Evolutionary conservation across 2,888 invertebrate species (phyloP).

Genomic region (Acanthosoma haemorrhoidale): DNA sequence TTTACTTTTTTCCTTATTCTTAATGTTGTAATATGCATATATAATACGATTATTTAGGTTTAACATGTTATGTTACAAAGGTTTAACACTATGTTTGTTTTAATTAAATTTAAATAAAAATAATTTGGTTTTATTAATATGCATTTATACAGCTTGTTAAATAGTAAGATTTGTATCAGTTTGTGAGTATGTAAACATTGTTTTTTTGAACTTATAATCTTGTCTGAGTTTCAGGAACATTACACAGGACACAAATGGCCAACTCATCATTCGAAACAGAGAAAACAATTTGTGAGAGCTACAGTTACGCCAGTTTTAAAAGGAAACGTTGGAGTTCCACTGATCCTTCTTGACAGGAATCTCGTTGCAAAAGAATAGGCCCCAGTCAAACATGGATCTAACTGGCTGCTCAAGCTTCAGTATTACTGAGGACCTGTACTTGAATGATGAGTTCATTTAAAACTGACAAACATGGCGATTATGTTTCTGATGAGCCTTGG

Average conservation of each 20-base stretch:
- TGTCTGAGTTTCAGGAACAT: slow-evolving; percentile 23
- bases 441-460: background rate
- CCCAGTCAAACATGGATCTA: slow-evolving; percentile 36
- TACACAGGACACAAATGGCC: slow-evolving; percentile 21
- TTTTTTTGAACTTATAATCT: background rate
- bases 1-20: too few species aligned
- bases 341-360: slow-evolving; percentile 38
- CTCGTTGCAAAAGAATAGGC: slow-evolving; percentile 30
- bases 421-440: background rate
- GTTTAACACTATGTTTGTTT: too few species aligned
- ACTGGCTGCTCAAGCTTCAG: background rate
- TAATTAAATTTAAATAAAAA: too few species aligned
- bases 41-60: too few species aligned
- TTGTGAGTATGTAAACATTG: background rate
- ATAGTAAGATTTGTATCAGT: background rate
- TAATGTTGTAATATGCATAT: too few species aligned
- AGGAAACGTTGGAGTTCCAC: slow-evolving; percentile 31
- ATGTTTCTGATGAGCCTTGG: too few species aligned
- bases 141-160: background rate
- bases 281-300: slow-evolving; percentile 34
- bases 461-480: too few species aligned
- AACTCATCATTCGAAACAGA: slow-evolving; percentile 28
- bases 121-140: background rate
- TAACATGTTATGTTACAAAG: too few species aligned
- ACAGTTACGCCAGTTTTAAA: slow-evolving; percentile 30